phyloP scores from a whole-genome alignment of 2,797 vertebrate species.

The Ciconia nigra region DNA sequence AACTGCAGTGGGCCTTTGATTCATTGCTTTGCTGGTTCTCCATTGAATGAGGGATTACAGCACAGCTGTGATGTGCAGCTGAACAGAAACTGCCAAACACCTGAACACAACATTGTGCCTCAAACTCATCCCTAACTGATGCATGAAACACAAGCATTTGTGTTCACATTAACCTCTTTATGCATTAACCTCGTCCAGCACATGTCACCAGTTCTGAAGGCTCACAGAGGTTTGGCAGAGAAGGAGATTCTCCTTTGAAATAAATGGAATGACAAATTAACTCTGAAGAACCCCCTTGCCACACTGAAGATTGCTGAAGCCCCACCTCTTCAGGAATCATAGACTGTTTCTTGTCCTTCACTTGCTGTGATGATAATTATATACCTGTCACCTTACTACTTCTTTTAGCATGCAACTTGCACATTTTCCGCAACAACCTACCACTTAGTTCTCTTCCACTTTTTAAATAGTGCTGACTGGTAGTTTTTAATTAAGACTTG shows the following conservation, averaged over 20 bases:
- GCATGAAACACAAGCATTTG: background rate
- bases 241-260: constrained; percentile 44
- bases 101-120: background rate
- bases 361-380: constrained; percentile 72
- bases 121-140: background rate
- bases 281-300: constrained; percentile 34
- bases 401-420: constrained; percentile 67
- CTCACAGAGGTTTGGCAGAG: constrained; percentile 5
- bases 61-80: background rate
- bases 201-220: constrained; percentile 22
- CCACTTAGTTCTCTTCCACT: constrained; percentile 76
- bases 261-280: constrained; percentile 53
- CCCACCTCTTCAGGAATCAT: constrained; percentile 41
- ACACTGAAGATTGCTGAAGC: constrained; percentile 27
- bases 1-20: background rate
- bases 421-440: constrained; percentile 69
- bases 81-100: background rate
- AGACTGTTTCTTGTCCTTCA: constrained; percentile 67
- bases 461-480: constrained; percentile 77
- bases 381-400: constrained; percentile 75
- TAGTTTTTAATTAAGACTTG: constrained; percentile 79
- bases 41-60: background rate
- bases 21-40: background rate
- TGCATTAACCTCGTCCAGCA: background rate
- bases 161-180: background rate